phyloP scores from a whole-genome alignment of 2,113 vertebrate genomes.

The Rissa tridactyla region DNA sequence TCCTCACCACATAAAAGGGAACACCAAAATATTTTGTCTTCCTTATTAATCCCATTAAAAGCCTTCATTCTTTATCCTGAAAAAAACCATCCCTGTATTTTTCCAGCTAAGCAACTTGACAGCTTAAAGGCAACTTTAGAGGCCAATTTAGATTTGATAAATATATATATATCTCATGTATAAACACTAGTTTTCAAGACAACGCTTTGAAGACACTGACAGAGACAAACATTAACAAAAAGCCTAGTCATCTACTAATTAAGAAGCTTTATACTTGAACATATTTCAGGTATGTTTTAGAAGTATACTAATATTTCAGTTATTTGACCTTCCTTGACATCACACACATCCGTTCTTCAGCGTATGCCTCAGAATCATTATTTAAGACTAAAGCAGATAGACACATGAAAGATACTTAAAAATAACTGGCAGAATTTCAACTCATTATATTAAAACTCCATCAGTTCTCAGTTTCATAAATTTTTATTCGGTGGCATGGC shows the following conservation, averaged over 20 bases:
- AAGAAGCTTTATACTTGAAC: neutral
- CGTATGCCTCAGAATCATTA: neutral
- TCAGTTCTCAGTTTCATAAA: neutral
- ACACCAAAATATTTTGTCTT: neutral
- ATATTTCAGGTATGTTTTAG: neutral
- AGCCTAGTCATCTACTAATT: neutral
- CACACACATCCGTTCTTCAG: neutral
- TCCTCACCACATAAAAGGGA: neutral
- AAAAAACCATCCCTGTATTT: neutral
- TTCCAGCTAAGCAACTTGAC: neutral
- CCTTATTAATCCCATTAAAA: neutral
- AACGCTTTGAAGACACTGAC: neutral
- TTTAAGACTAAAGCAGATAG: neutral
- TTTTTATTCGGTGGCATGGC: neutral
- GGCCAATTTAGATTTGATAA: neutral
- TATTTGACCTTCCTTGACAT: neutral
- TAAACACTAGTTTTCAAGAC: neutral
- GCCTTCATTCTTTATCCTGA: neutral
- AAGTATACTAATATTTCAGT: neutral
- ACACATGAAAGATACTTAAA: neutral
- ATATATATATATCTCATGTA: neutral
- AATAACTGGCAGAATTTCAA: neutral
- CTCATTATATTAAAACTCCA: neutral
- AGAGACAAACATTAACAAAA: neutral
- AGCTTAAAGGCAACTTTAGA: neutral